phyloP scores from a whole-genome alignment of 1,140 invertebrate species.

The Zaprionus kolodkinae region DNA sequence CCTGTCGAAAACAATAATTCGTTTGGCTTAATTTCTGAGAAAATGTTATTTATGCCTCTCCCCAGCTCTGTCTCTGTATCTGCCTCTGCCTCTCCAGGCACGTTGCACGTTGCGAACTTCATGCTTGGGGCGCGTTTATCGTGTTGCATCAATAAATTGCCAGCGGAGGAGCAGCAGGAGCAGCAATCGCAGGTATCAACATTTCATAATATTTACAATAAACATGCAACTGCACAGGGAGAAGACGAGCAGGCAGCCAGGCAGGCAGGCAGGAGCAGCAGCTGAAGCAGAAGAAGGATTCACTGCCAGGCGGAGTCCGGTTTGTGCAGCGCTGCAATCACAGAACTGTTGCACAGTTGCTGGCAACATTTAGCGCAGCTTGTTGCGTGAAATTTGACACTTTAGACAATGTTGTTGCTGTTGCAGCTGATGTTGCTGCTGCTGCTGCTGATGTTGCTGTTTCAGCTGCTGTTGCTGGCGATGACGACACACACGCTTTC shows the following conservation, averaged over 20 bases:
- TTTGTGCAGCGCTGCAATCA: constrained; percentile 21
- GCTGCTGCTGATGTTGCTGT: constrained; percentile 6
- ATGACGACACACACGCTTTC: constrained; percentile 67
- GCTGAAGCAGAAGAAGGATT: neutral
- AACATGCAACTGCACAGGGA: constrained; percentile 73
- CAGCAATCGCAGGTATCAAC: constrained; percentile 75
- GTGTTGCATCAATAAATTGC: constrained; percentile 79
- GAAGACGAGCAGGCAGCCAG: constrained; percentile 13
- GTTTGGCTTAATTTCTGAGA: constrained; percentile 76
- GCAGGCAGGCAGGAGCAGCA: constrained; percentile 8
- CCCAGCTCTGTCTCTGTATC: neutral
- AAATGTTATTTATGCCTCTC: constrained; percentile 73
- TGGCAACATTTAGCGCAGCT: constrained; percentile 80
- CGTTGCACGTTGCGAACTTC: constrained; percentile 26
- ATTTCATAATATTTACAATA: constrained; percentile 84
- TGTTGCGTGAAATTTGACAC: constrained; percentile 83
- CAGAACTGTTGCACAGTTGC: constrained; percentile 57
- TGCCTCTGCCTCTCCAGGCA: neutral
- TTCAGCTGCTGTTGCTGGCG: constrained; percentile 19
- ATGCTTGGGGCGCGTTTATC: constrained; percentile 77
- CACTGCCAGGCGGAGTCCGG: neutral
- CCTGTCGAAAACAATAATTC: constrained; percentile 78
- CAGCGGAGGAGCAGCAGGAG: constrained; percentile 43
- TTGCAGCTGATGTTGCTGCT: constrained; percentile 13
- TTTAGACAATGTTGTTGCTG: constrained; percentile 49